These are phyloP conservation scores for Apamea epomidion DNA, from an alignment of 2,888 invertebrate genomes.

Conservation along the genomic window DNA sequence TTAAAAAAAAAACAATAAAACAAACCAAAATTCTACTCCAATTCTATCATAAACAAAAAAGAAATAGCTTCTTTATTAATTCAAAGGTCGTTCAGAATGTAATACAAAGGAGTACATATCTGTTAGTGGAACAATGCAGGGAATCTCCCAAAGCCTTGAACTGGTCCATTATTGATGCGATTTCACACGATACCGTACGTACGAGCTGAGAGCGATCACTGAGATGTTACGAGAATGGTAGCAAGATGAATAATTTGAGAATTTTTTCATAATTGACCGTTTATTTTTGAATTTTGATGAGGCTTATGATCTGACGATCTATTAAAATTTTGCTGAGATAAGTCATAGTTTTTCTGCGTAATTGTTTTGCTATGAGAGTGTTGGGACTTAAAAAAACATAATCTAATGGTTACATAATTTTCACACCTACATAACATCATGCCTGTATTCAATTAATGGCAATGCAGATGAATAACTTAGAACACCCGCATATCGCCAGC, in stretches of 20 bases:
- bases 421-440: neutral
- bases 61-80: conserved; percentile 52
- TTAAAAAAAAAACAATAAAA: neutral
- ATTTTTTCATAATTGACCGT: conserved; percentile 1
- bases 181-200: conserved; percentile 73
- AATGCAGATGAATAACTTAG: neutral
- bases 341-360: neutral
- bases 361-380: neutral
- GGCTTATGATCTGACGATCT: neutral
- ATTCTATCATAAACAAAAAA: conserved; percentile 22
- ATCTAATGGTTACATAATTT: neutral
- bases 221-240: conserved; percentile 62
- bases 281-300: conserved; percentile 7
- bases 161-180: conserved; percentile 66
- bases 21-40: conserved; percentile 16
- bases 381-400: neutral
- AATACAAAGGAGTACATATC: conserved; percentile 68
- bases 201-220: conserved; percentile 59
- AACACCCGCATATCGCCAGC: no score
- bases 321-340: no score
- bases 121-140: conserved; percentile 65
- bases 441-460: neutral
- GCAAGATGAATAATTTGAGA: conserved; percentile 19
- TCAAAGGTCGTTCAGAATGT: conserved; percentile 64
- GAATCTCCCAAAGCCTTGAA: conserved; percentile 73